Evolutionary conservation across 2,888 invertebrate species (phyloP), one percentile per base, ranked within the genome.

Genomic region (Sclerodermus sp.): DNA sequence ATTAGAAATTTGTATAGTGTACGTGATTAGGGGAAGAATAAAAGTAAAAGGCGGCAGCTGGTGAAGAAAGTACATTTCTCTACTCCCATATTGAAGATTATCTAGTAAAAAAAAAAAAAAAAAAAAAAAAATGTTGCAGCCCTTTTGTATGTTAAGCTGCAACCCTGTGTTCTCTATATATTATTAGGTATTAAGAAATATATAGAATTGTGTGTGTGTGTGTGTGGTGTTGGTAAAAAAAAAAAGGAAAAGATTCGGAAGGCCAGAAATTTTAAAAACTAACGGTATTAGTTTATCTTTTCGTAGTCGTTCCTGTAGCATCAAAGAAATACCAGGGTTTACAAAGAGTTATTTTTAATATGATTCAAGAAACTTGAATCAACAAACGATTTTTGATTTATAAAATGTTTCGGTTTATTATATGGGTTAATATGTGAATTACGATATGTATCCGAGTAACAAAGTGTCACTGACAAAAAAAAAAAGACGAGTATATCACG

Each of bases 71-170:
- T 57, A 45, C 17, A 48, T 38, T 41, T 52, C 49, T 42, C 51
- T 37, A 23, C 23, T 47, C 39, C 48, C 51, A 45, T 39, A 36
- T 45, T 37, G 31, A 52, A 40, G 32, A 30, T 49, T 51, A 50
- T 45, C 31, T 49, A 40, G 45, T 40, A 52, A 53, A 47, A 46
- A 53, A 61, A 57, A 49, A 51, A 57, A 49, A 56, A 58, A 56
- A 54, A 58, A 60, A 60, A 48, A 58, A 58, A 55, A 57, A 57
- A 62, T 62, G 55, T 62, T 61, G 76, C 75, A 77, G 77, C 77
- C 77, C 77, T 77, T 77, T 77, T 77, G 71, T 77, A 77, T 74
- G 70, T 64, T 69, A 68, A 70, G 70, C 68, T 71, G 73, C 70
- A 72, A 75, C 72, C 67, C 67, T 69, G 73, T 71, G 73, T 75